phyloP scores from a whole-genome alignment of 2,797 vertebrate genomes.

The Pteronotus mesoamericanus region DNA sequence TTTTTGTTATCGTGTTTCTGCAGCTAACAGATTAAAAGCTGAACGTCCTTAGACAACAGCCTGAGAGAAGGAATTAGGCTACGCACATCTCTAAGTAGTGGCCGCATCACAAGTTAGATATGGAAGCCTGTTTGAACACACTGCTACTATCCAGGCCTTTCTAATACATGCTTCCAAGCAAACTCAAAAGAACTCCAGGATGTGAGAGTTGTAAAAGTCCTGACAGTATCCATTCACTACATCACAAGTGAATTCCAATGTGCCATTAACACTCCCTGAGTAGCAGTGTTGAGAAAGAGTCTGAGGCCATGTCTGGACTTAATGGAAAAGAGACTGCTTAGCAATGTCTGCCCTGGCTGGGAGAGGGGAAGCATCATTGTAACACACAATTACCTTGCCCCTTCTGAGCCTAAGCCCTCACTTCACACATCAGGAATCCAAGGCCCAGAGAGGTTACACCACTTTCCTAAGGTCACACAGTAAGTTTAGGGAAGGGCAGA shows the following conservation, averaged over 20 bases:
- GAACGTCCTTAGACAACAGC: not conserved
- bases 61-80: not conserved
- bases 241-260: not conserved
- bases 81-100: not conserved
- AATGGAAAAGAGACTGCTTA: not conserved
- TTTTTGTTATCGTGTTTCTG: not conserved
- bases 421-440: not conserved
- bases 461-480: not conserved
- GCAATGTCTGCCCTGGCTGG: not conserved
- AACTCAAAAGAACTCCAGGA: not conserved
- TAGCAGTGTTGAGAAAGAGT: not conserved
- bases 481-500: not conserved
- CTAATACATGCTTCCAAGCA: not conserved
- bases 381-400: not conserved
- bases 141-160: not conserved
- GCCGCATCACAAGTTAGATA: not conserved
- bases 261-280: not conserved
- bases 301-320: not conserved
- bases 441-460: not conserved
- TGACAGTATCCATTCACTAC: not conserved
- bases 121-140: not conserved
- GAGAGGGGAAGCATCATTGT: not conserved
- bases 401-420: not conserved
- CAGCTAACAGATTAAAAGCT: not conserved
- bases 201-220: not conserved